Percentiles rank a stretch among this genome's conserved stretches.
phyloP scores from a whole-genome alignment of 2,113 vertebrate species.

The Otus sunia region DNA sequence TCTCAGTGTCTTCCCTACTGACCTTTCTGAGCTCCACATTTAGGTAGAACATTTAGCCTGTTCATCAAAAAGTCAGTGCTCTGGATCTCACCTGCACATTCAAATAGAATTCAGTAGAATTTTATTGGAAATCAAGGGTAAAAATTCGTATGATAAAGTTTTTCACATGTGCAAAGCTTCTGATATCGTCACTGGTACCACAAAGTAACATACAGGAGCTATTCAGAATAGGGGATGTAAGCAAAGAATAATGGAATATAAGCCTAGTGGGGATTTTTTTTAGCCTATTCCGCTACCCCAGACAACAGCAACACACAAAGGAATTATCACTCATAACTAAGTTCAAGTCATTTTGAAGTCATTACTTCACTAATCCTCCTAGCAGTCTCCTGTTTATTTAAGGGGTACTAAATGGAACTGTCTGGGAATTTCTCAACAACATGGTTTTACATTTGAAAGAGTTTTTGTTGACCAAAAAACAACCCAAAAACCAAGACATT shows the following conservation, averaged over 20 bases:
- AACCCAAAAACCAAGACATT: background rate
- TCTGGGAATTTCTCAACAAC: background rate
- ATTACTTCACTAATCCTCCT: background rate
- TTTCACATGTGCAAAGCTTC: background rate
- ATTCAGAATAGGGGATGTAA: background rate
- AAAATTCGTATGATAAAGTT: background rate
- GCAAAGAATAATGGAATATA: background rate
- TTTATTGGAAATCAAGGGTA: background rate
- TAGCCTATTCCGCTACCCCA: background rate
- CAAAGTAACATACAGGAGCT: background rate
- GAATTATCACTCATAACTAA: background rate
- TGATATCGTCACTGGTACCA: background rate
- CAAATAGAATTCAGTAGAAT: background rate
- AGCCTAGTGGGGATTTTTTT: background rate
- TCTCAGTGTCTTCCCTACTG: background rate
- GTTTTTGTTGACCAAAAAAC: background rate
- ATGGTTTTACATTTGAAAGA: background rate
- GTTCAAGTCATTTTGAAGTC: background rate
- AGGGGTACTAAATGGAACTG: background rate
- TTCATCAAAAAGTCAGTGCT: background rate
- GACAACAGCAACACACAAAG: background rate
- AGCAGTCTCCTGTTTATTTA: background rate
- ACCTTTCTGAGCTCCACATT: background rate
- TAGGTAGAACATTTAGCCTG: background rate
- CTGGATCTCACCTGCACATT: background rate